These are phyloP conservation scores for Corvus hawaiiensis DNA, from an alignment of 2,113 vertebrate genomes.

Conservation along the genomic window DNA sequence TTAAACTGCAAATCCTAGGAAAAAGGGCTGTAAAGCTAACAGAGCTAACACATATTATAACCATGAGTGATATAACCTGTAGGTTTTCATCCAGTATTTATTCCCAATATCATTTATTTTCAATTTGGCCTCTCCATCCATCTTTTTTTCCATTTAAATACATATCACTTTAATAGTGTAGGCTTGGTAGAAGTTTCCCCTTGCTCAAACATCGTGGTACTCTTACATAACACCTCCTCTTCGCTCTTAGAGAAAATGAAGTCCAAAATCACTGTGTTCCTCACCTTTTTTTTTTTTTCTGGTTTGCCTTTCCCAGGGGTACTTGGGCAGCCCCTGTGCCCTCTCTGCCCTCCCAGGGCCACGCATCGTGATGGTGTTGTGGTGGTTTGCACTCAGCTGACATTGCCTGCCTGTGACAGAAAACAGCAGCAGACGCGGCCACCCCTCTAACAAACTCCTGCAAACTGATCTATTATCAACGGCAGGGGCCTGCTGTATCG, in stretches of 20 bases:
- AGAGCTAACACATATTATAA: rapidly evolving
- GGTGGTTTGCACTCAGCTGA: not conserved
- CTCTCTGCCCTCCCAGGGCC: not conserved
- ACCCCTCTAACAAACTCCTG: slow-evolving; percentile 64
- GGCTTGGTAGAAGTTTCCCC: not conserved
- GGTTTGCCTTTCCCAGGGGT: not conserved
- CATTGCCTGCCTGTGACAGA: slow-evolving; percentile 25
- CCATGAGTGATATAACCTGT: rapidly evolving
- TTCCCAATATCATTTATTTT: not conserved
- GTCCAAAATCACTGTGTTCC: rapidly evolving
- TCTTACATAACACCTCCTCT: rapidly evolving
- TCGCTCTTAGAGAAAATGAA: rapidly evolving
- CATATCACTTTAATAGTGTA: rapidly evolving
- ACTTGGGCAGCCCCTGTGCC: rapidly evolving
- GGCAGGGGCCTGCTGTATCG: slow-evolving; percentile 39
- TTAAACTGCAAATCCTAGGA: not conserved
- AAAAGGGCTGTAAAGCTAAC: not conserved
- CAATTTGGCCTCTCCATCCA: not conserved
- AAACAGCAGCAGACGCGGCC: slow-evolving; percentile 39
- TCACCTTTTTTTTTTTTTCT: not conserved
- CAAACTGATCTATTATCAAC: slow-evolving; percentile 70
- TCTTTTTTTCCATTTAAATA: not conserved
- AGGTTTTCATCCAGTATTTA: not conserved
- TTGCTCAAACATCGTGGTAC: not conserved
- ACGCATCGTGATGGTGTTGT: not conserved